Evolutionary conservation across 2,888 invertebrate species (phyloP), one percentile per base, ranked within the genome.

Genomic region (Cheiracanthium punctorium): DNA sequence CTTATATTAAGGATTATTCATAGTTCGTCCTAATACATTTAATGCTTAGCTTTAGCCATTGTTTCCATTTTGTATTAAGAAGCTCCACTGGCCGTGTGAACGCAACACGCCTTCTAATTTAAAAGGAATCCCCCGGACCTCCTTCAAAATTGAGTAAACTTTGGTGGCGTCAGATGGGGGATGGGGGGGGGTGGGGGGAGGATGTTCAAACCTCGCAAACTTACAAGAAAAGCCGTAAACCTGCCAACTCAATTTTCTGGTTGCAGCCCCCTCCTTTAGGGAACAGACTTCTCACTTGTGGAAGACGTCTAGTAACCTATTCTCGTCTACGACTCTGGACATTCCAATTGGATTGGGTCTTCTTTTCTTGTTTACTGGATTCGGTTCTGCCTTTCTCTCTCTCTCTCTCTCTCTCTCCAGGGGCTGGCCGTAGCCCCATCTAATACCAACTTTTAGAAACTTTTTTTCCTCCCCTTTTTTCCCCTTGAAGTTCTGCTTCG

Each of bases 231-330:
- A 28, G 32, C 76, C 64, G 64, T 75, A 75, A 75, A 73, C 69
- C 77, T 64, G 64, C 52, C 84, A 85, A 85, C 84, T 85, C 84
- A 85, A 85, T 85, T 85, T 85, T 85, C 79, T 74, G 79, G 67
- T 70, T 37, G 28, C 69, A 79, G 37, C 72, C 74, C 69, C 70
- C 72, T 69, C 69, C 70, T 30, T 58, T 24, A 58, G 58, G 58
- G 58, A 58, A 58, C 58, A 58, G 24, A 58, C 1, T n/a, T n/a
- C n/a, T 58, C 58, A 58, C 58, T 58, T 24, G 58, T 24, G 17
- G 58, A 58, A 58, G 58, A 58, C 58, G 20, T 7, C 24, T 58
- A 2, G 20, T 24, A 58, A 2, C 77, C 82, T 82, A 76, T 77
- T 82, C 72, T 67, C 72, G 76, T 71, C 82, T 52, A 77, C 77